Percentiles rank a stretch among this genome's conserved stretches.
These are phyloP conservation scores for Hemithea aestivaria DNA, from an alignment of 2,888 invertebrate genomes.

Conservation along the genomic window DNA sequence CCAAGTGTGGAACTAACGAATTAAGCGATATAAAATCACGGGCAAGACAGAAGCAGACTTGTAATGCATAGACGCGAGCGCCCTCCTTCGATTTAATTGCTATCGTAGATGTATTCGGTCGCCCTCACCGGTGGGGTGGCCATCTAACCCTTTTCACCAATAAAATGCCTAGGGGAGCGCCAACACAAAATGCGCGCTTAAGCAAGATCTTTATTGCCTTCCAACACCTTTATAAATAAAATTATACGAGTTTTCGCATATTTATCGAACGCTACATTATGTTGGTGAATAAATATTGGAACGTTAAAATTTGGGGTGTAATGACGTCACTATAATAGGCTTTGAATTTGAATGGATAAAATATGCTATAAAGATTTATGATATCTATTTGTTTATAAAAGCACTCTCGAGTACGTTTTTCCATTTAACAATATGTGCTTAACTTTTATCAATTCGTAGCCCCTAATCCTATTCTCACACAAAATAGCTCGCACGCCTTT, in stretches of 20 bases:
- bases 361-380: background rate
- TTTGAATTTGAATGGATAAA: background rate
- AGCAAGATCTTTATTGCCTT: constrained; percentile 38
- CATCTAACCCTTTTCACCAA: constrained; percentile 36
- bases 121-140: constrained; percentile 10
- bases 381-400: too few species aligned
- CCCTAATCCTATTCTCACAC: too few species aligned
- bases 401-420: too few species aligned
- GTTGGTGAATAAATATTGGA: constrained; percentile 12
- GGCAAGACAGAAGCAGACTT: too few species aligned
- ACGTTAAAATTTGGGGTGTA: constrained; percentile 9
- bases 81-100: too few species aligned
- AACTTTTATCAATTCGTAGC: too few species aligned
- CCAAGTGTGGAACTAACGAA: too few species aligned
- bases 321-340: background rate
- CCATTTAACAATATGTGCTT: too few species aligned
- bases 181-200: constrained; percentile 30
- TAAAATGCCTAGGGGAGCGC: constrained; percentile 32
- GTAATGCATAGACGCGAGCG: too few species aligned
- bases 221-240: constrained; percentile 25
- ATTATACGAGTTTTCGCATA: constrained; percentile 21
- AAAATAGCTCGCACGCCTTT: too few species aligned
- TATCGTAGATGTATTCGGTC: too few species aligned
- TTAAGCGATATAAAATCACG: too few species aligned
- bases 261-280: constrained; percentile 20